Evolutionary conservation across 2,113 vertebrate species (phyloP).

Genomic region (Tyto alba): DNA sequence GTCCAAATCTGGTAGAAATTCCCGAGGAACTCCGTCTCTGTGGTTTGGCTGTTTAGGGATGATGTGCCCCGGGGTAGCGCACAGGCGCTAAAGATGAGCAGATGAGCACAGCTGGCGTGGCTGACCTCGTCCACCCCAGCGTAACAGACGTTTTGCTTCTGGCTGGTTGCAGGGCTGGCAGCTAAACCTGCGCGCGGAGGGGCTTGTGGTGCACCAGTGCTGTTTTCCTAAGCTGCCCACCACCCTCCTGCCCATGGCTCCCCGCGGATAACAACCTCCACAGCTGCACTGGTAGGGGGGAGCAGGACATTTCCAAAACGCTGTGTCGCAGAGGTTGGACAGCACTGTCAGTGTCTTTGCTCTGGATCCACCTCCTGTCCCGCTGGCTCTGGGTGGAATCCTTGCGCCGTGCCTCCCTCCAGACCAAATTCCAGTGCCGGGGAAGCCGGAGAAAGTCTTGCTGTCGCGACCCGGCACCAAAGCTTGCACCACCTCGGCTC

Average conservation of each 20-base stretch:
- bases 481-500: background rate
- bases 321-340: background rate
- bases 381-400: background rate
- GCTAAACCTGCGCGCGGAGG: background rate
- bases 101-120: background rate
- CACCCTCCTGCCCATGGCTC: background rate
- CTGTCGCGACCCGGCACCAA: background rate
- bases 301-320: background rate
- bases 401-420: background rate
- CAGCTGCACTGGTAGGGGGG: background rate
- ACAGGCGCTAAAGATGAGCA: background rate
- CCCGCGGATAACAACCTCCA: background rate
- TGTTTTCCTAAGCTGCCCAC: background rate
- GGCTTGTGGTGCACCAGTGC: fast-evolving
- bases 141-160: background rate
- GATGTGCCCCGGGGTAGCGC: background rate
- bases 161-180: background rate
- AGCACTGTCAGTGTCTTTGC: background rate
- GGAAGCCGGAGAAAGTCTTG: background rate
- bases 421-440: background rate
- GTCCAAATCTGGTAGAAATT: background rate
- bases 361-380: too few species aligned
- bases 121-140: background rate
- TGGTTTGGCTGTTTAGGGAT: background rate
- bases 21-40: background rate